These are phyloP conservation scores for Mythimna vitellina DNA, from an alignment of 2,888 invertebrate species.

Conservation along the genomic window DNA sequence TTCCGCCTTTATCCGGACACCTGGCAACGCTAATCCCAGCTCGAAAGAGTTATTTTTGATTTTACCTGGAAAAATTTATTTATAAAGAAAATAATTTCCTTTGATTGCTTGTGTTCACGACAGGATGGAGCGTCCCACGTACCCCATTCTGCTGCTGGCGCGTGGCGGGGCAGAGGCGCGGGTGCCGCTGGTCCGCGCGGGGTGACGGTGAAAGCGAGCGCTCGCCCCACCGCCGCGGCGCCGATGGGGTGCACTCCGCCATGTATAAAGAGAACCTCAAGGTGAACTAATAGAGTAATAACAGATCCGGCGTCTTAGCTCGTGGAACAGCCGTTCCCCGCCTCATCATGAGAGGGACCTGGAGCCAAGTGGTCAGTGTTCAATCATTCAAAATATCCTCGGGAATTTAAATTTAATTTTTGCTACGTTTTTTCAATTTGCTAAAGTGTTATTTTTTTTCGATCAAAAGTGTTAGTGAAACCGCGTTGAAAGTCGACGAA, in stretches of 20 bases:
- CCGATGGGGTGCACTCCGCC: constrained; percentile 78
- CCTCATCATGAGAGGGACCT: constrained; percentile 91
- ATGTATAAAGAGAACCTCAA: constrained; percentile 81
- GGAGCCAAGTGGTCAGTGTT: constrained; percentile 91
- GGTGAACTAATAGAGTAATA: constrained; percentile 82
- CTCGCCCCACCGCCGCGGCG: constrained; percentile 74
- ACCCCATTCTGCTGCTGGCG: constrained; percentile 51
- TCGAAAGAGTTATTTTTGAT: not conserved
- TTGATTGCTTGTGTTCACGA: not conserved
- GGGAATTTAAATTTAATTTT: constrained; percentile 20
- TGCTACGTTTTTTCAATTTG: not conserved
- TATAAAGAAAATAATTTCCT: not conserved
- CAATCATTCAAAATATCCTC: constrained; percentile 57
- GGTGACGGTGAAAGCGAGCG: constrained; percentile 82
- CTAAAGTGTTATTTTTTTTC: constrained; percentile 31
- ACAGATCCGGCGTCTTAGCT: constrained; percentile 83
- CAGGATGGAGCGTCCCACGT: constrained; percentile 65
- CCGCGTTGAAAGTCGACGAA: not conserved
- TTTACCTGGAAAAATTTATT: not conserved
- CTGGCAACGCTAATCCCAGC: no score
- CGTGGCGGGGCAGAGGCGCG: constrained; percentile 21
- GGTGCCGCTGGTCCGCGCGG: constrained; percentile 54
- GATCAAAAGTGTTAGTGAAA: constrained; percentile 42
- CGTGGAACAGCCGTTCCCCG: constrained; percentile 83
- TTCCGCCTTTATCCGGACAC: no score